Conservation (phyloP, 1,140 invertebrate genomes). For the honey bee (Apis mellifera) region Amel_HAv3.1 CM009931.2:18543501-18544000, state of each 20-base stretch:
- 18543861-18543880: background rate
- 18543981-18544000: constrained; percentile 21
- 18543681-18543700: constrained; percentile 11
- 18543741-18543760: constrained; percentile 33
- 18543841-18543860: constrained; percentile 8
- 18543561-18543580: constrained; percentile 36
- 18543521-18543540: constrained; percentile 23
- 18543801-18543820: background rate
- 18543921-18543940: constrained; percentile 14
- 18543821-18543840: background rate
- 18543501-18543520: constrained; percentile 44
- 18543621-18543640: constrained; percentile 42
- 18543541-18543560: constrained; percentile 28
- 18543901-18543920: background rate
- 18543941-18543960: constrained; percentile 6
- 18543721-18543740: constrained; percentile 7
- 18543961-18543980: constrained; percentile 16
- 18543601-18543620: background rate
- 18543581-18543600: constrained; percentile 4
- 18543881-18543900: constrained; percentile 7
- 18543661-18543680: constrained; percentile 23
- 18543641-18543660: constrained; percentile 16
- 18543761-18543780: constrained; percentile 13
- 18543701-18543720: constrained; percentile 21
- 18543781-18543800: background rate